Evolutionary conservation across 1,140 invertebrate genomes (phyloP).

Genomic region (Nixonia krombeini): DNA sequence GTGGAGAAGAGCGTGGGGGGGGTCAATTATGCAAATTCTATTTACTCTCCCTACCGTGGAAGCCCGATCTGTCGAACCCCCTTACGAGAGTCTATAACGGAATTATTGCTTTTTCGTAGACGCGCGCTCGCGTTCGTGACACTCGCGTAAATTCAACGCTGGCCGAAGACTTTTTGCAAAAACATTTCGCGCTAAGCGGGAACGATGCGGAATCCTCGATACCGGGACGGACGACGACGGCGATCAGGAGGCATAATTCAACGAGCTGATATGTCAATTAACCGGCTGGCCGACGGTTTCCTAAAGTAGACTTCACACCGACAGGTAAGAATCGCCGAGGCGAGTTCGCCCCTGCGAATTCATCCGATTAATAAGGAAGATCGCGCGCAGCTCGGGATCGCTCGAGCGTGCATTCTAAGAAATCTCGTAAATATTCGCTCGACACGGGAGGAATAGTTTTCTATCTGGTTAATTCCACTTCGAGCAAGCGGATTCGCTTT

Average conservation of each 20-base stretch:
- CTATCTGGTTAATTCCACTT: too few relatives aligned
- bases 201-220: conserved; percentile 25
- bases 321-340: conserved; percentile 13
- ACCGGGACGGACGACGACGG: conserved; percentile 19
- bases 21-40: conserved; percentile 48
- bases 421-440: too few relatives aligned
- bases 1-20: too few relatives aligned
- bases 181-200: conserved; percentile 15
- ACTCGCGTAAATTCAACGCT: conserved; percentile 16
- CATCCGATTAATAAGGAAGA: too few relatives aligned
- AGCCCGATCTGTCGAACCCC: conserved; percentile 17
- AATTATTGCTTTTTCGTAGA: conserved; percentile 39
- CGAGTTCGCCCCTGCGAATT: background rate
- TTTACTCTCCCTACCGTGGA: conserved; percentile 32
- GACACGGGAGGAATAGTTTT: too few relatives aligned
- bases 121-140: conserved; percentile 4
- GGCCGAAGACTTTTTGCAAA: conserved; percentile 21
- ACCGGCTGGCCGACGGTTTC: conserved; percentile 18
- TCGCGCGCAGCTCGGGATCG: too few relatives aligned
- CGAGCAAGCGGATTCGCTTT: too few relatives aligned
- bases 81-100: conserved; percentile 25
- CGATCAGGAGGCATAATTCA: conserved; percentile 38
- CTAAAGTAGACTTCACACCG: conserved; percentile 15
- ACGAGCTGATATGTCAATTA: conserved; percentile 35
- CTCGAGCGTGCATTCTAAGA: too few relatives aligned